phyloP scores from a whole-genome alignment of 1,140 invertebrate species.

The Heliothis subflexa region DNA sequence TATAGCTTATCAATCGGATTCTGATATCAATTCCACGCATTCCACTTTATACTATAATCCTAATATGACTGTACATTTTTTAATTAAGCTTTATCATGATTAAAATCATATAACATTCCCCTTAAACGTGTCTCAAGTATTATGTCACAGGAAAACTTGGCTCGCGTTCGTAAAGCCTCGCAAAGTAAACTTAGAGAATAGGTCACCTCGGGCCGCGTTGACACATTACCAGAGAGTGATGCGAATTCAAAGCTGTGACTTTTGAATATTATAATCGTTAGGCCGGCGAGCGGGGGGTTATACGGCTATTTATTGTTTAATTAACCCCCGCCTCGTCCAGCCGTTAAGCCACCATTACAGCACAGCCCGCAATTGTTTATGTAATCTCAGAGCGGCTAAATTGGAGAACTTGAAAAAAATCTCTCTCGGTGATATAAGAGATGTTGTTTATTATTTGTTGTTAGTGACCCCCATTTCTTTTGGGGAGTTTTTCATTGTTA shows the following conservation, averaged over 20 bases:
- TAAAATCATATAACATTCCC: not conserved
- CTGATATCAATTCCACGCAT: no score
- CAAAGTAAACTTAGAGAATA: slow-evolving; percentile 65
- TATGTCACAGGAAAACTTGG: not conserved
- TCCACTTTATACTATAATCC: no score
- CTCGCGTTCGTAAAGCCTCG: slow-evolving; percentile 2
- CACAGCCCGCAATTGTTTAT: slow-evolving; percentile 73
- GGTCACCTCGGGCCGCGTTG: slow-evolving; percentile 63
- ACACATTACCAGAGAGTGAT: slow-evolving; percentile 84
- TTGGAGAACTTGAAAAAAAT: slow-evolving; percentile 69
- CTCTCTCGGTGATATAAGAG: slow-evolving; percentile 44
- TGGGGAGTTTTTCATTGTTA: slow-evolving; percentile 29
- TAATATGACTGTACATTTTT: no score
- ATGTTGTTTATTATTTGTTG: slow-evolving; percentile 45
- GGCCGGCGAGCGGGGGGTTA: slow-evolving; percentile 47
- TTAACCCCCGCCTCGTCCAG: slow-evolving; percentile 70
- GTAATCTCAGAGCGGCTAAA: slow-evolving; percentile 62
- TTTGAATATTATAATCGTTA: slow-evolving; percentile 84
- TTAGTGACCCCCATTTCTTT: slow-evolving; percentile 30
- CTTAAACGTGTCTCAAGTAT: not conserved
- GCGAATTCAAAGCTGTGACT: slow-evolving; percentile 82
- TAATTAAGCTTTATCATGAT: not conserved
- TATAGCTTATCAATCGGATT: no score
- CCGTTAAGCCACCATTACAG: slow-evolving; percentile 59
- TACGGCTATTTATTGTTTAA: slow-evolving; percentile 84